These are phyloP conservation scores for Zaprionus ghesquierei DNA, from an alignment of 1,140 invertebrate genomes.

Conservation along the genomic window DNA sequence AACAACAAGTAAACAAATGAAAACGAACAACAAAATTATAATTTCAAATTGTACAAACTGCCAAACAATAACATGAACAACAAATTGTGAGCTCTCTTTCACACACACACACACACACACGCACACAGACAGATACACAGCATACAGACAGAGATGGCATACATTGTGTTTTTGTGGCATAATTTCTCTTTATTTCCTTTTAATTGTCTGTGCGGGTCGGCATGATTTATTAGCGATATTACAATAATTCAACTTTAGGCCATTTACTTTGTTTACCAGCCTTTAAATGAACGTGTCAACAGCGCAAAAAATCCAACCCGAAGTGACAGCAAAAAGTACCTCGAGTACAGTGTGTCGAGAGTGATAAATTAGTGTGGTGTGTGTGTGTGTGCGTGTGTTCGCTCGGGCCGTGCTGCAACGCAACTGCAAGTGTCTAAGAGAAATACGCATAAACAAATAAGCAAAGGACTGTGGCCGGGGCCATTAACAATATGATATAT, in stretches of 20 bases:
- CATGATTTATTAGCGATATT: constrained; percentile 66
- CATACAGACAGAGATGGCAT: not conserved
- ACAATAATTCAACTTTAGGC: constrained; percentile 46
- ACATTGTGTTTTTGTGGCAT: not conserved
- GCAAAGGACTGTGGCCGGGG: constrained; percentile 35
- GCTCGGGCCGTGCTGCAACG: not conserved
- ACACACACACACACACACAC: not conserved
- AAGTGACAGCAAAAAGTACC: constrained; percentile 56
- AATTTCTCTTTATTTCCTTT: constrained; percentile 33
- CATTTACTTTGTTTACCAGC: constrained; percentile 59
- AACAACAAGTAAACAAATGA: not conserved
- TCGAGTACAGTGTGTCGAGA: constrained; percentile 40
- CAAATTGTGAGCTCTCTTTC: not conserved
- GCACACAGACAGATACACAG: not conserved
- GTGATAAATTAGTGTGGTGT: constrained; percentile 56
- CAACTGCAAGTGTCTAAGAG: constrained; percentile 51
- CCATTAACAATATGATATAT: constrained; percentile 73
- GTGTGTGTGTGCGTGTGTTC: not conserved
- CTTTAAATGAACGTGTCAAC: constrained; percentile 68
- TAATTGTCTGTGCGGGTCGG: constrained; percentile 42
- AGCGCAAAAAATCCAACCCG: constrained; percentile 34
- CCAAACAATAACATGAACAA: not conserved
- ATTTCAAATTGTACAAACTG: constrained; percentile 1
- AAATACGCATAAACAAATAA: constrained; percentile 44
- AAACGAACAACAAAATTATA: not conserved